Evolutionary conservation across 2,888 invertebrate species (phyloP), one percentile per base, ranked within the genome.

Genomic region (Poecilus cupreus): DNA sequence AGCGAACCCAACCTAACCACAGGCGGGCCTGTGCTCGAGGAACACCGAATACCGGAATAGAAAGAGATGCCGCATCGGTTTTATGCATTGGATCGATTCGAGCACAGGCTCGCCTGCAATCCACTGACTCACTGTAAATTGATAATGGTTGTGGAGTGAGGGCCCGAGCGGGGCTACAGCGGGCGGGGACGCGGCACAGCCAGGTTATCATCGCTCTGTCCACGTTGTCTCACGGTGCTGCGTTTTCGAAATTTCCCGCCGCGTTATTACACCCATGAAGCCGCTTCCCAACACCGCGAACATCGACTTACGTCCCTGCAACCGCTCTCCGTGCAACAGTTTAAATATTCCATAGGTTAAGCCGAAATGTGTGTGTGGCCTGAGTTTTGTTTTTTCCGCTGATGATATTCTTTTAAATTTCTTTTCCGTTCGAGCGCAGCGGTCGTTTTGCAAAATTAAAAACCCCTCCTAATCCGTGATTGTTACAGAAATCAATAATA

Each of bases 51-150:
- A 89, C 89, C 89, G 89, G 89, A 89, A 89, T 89, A 89, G 88
- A 89, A 87, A 86, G 86, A 88, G 89, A 89, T 84, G 82, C 82
- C 85, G 87, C 86, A 70, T 87, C 87, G 88, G 88, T 88, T 89
- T 88, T 88, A 88, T 88, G 88, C 88, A 88, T 88, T 88, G 89
- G 85, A 86, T 86, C 86, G 89, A 88, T 87, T 88, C 84, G 86
- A 85, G 87, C 88, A 54, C 64, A 87, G 88, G 89, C 87, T 86
- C 86, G 57, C 49, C 75, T 80, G 87, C 87, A 88, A 88, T 80
- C 88, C 88, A 88, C 89, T 89, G 89, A 89, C 89, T 89, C 89
- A 89, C 89, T 88, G 89, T 89, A 89, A 81, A 89, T 89, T 89
- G 89, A 89, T 89, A 89, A 89, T 89, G 89, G 80, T 72, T 72